These are phyloP conservation scores for Ochotona curzoniae DNA, from an alignment of 2,113 vertebrate genomes.

Conservation along the genomic window DNA sequence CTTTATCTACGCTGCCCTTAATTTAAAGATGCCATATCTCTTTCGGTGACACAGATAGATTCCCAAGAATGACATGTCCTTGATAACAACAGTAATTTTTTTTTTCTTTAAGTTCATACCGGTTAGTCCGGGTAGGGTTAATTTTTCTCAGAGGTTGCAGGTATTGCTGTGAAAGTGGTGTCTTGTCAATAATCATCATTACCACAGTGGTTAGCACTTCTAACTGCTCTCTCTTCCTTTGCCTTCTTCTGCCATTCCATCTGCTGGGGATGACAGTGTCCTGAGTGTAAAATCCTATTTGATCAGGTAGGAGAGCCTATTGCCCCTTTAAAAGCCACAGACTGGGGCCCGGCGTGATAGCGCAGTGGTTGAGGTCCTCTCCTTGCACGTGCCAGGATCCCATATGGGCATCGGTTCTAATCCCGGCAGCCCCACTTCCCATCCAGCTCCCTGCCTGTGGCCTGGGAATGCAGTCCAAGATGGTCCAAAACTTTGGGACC, in stretches of 20 bases:
- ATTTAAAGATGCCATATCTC: conserved; percentile 83
- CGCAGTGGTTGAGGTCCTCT: no score
- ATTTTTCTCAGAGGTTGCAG: not conserved
- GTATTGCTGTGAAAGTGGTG: no score
- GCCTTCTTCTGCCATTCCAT: rapidly evolving
- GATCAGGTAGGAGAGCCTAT: not conserved
- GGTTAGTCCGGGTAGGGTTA: conserved; percentile 42
- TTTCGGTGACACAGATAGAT: conserved; percentile 75
- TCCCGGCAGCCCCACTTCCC: no score
- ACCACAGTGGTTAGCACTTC: not conserved
- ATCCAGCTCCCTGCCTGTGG: no score
- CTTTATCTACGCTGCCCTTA: conserved; percentile 82
- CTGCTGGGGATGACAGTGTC: not conserved
- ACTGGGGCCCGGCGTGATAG: rapidly evolving
- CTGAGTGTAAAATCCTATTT: not conserved
- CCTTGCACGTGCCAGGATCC: no score
- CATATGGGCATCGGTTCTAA: no score
- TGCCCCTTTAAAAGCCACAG: not conserved
- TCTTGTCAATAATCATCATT: not conserved
- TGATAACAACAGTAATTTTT: conserved; percentile 67
- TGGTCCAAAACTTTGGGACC: no score
- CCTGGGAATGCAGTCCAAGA: no score
- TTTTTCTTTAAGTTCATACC: conserved; percentile 35
- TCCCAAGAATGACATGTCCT: conserved; percentile 76
- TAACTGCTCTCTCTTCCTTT: not conserved